Evolutionary conservation across 2,113 vertebrate genomes (phyloP), one percentile per base, ranked within the genome.

Genomic region (Grallaria varia): DNA sequence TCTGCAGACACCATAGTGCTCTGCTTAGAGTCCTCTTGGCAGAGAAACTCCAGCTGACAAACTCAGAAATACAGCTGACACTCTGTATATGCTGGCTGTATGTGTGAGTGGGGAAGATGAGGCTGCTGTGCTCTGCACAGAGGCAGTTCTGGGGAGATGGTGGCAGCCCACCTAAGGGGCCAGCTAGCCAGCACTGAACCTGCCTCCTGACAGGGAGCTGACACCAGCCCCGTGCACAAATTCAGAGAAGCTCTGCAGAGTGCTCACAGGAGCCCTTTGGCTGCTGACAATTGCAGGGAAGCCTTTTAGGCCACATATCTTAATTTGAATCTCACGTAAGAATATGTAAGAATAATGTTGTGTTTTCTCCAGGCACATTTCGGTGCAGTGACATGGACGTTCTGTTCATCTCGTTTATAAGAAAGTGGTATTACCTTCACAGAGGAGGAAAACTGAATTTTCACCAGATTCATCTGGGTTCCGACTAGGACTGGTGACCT

Each of bases 11-110:
- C 62, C 55, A 25, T 13, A 62, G 56, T 1, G 8, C 52, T 56
- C 89, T 3, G 2, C 37, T 74, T 83, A 71, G 82, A 97, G n/a
- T 15, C 62, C 52, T 73, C 68, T 60, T 20, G 4, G 72, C 44
- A 74, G 73, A 88, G 78, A 93, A 90, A 60, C 68, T 93, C 84
- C 84, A 89, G 74, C 53, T 94, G 94, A 82, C 49, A 95, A 49
- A 39, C 71, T 91, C 84, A 67, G 79, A 91, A 95, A 58, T 85
- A 33, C 68, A 89, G 56, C 72, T 93, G 95, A 71, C 33, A 45
- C 39, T 90, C 60, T 80, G 49, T 55, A 64, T 63, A 12, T 55
- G 59, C 47, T 83, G 60, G 79, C 79, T 88, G 72, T 33, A 16
- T 6, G 13, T 0, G 4, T 12, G 63, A 72, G 77, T 11, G 30